phyloP scores from a whole-genome alignment of 2,797 vertebrate genomes.

The Margarornis squamiger region DNA sequence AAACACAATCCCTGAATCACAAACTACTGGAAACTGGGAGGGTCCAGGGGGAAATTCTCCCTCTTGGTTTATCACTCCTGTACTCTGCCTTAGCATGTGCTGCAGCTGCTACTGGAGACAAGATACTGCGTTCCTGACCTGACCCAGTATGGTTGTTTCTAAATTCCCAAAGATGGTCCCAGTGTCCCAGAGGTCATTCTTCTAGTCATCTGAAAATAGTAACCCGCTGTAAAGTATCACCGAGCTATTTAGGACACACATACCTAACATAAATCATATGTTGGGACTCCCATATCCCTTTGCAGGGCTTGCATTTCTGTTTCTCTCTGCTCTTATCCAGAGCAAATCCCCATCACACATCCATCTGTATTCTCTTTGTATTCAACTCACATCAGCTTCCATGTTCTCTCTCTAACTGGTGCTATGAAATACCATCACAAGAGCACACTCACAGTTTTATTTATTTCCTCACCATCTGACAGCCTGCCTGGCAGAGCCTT shows the following conservation, averaged over 20 bases:
- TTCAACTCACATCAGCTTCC: not conserved
- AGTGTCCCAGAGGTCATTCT: not conserved
- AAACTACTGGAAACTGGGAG: not conserved
- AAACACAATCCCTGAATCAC: not conserved
- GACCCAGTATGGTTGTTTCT: not conserved
- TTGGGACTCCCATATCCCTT: not conserved
- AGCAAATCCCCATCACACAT: not conserved
- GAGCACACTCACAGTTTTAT: not conserved
- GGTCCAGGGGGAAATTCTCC: not conserved
- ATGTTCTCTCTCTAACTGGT: accelerated
- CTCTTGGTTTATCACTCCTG: not conserved
- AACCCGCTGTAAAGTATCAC: not conserved
- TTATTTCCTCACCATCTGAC: not conserved
- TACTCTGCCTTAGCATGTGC: not conserved
- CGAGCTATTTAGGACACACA: not conserved
- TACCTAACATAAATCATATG: not conserved
- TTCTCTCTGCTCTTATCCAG: not conserved
- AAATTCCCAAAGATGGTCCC: not conserved
- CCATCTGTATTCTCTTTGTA: not conserved
- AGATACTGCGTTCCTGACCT: not conserved
- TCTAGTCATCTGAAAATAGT: slow-evolving; percentile 20
- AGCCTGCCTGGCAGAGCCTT: not conserved
- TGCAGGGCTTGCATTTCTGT: not conserved
- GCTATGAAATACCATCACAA: not conserved
- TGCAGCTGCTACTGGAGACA: not conserved